These are phyloP conservation scores for Peromyscus attwateri DNA, from an alignment of 2,797 vertebrate genomes.

Conservation along the genomic window DNA sequence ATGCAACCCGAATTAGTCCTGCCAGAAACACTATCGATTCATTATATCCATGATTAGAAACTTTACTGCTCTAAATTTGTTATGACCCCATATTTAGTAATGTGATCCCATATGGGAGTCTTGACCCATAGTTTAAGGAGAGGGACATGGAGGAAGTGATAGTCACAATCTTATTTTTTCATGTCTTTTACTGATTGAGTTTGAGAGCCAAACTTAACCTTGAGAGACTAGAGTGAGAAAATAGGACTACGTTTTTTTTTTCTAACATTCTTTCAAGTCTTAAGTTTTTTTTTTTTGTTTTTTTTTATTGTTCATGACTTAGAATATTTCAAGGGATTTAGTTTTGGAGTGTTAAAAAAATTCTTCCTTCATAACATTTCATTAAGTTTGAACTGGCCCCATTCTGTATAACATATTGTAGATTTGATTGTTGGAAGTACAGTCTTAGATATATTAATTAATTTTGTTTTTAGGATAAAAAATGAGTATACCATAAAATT, in stretches of 20 bases:
- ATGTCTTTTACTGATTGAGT: background rate
- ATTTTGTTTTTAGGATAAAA: constrained; percentile 9
- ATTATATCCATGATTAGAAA: background rate
- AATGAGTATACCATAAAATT: background rate
- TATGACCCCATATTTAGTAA: background rate
- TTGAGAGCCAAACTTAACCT: background rate
- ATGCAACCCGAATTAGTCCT: accelerated
- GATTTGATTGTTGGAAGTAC: constrained; percentile 17
- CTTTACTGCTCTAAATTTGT: background rate
- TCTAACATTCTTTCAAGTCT: background rate
- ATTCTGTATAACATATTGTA: background rate
- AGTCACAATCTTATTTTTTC: background rate
- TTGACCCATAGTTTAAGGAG: background rate
- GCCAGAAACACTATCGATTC: background rate
- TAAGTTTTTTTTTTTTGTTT: background rate
- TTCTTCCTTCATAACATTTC: constrained; percentile 41
- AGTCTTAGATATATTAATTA: constrained; percentile 1
- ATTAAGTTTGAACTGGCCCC: background rate
- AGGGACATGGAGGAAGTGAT: background rate
- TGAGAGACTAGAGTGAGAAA: background rate
- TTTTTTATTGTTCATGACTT: constrained; percentile 12
- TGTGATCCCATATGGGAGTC: background rate
- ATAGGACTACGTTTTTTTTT: background rate
- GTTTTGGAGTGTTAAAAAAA: constrained; percentile 27
- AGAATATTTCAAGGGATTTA: constrained; percentile 4